Base-by-base conservation (phyloP, 2,888 invertebrate genomes). In the Cerastis leucographa region DNA sequence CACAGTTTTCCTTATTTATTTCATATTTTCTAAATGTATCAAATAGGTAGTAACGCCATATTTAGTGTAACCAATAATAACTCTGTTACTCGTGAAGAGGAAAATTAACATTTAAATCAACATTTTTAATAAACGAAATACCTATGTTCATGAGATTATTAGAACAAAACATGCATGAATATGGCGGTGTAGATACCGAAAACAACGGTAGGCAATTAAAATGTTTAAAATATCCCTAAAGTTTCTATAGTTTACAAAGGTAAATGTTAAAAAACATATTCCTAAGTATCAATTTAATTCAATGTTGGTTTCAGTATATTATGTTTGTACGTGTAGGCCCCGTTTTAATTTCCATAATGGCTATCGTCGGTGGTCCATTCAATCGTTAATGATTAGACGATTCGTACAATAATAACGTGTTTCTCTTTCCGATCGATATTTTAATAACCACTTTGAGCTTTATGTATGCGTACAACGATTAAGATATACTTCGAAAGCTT, bases 331-430 rank as follows among this genome's bases (percentile, higher is more conserved):
- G 59, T 84, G 83, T 81, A 85, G 85, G 78, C 80, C 80, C 88
- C 85, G 87, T 91, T 93, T 92, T 92, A 91, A 93, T 93, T 90
- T 92, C 87, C 89, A 88, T 92, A 91, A 93, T 91, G 90, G 90
- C 86, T 91, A 89, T 90, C 89, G 88, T 90, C 87, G 93, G 93
- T 94, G 93, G 94, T 93, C 93, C 88, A 86, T 87, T 77, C 85
- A 86, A 87, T 90, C 89, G 91, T 91, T 89, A 90, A 92, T 91
- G 88, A 91, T 92, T 92, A 90, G 90, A 87, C 89, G 89, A 89
- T 90, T 89, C 90, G 90, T 89, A 91, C 89, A 89, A 89, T 92
- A 92, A 93, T 90, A 90, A 93, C 89, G 90, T 89, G 91, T 92
- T 93, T 90, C 91, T 85, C 84, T 90, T 91, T 89, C 90, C 89